phyloP scores from a whole-genome alignment of 2,113 vertebrate genomes.

The Rhinolophus sinicus region DNA sequence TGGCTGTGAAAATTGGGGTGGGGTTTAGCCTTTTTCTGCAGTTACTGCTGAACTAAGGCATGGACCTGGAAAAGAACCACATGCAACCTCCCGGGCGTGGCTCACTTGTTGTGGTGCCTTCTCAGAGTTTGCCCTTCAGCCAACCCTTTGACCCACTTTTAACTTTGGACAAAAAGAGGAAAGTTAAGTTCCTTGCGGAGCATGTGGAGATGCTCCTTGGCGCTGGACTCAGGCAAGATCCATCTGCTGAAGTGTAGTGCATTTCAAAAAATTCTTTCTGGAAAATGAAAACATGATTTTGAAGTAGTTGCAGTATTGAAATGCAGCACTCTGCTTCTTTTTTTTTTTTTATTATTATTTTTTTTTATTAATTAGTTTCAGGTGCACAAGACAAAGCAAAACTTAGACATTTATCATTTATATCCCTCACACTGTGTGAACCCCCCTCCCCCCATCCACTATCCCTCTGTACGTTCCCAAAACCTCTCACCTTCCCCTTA shows the following conservation, averaged over 20 bases:
- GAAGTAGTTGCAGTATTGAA: constrained; percentile 76
- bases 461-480: too few species aligned
- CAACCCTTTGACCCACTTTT: not conserved
- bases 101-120: not conserved
- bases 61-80: not conserved
- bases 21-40: not conserved
- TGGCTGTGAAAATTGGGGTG: not conserved
- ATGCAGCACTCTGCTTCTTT: constrained; percentile 73
- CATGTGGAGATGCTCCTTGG: constrained; percentile 54
- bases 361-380: too few species aligned
- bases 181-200: constrained; percentile 54
- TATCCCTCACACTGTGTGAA: too few species aligned
- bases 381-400: too few species aligned
- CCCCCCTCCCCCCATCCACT: too few species aligned
- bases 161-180: constrained; percentile 53
- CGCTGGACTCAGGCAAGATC: constrained; percentile 57
- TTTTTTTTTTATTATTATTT: not conserved
- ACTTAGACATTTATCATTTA: too few species aligned
- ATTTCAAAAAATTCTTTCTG: constrained; percentile 66
- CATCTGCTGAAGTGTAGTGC: constrained; percentile 63
- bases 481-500: too few species aligned
- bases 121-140: not conserved
- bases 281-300: constrained; percentile 77
- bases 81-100: not conserved
- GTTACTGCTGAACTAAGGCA: not conserved